phyloP scores from a whole-genome alignment of 2,113 vertebrate species.

The Xiphias gladius region DNA sequence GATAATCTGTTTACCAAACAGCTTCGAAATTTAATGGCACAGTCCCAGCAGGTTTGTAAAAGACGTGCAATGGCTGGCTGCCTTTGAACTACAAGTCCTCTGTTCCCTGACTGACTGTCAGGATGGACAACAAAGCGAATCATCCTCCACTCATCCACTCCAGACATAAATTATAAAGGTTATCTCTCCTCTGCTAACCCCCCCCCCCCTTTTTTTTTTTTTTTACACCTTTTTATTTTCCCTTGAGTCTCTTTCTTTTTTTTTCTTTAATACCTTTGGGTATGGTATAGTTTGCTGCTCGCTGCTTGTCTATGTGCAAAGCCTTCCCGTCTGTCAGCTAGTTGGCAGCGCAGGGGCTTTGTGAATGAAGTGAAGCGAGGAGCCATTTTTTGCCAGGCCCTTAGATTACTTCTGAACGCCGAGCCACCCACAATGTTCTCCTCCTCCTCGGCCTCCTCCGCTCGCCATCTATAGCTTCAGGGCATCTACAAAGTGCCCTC shows the following conservation, averaged over 20 bases:
- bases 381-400: conserved; percentile 37
- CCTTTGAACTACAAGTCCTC: conserved; percentile 70
- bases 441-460: conserved; percentile 27
- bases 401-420: conserved; percentile 59
- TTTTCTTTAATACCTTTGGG: conserved; percentile 59
- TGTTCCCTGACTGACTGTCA: conserved; percentile 53
- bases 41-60: conserved; percentile 60
- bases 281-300: conserved; percentile 13
- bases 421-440: conserved; percentile 54
- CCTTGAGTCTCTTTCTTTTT: conserved; percentile 47
- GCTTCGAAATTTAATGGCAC: conserved; percentile 60
- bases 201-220: not conserved
- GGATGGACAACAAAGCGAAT: conserved; percentile 74
- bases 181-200: conserved; percentile 6
- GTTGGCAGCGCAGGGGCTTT: conserved; percentile 43
- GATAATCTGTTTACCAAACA: conserved; percentile 73
- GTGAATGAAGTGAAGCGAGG: conserved; percentile 63
- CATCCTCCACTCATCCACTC: conserved; percentile 57
- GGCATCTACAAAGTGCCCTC: conserved; percentile 69
- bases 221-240: conserved; percentile 56
- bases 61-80: conserved; percentile 54
- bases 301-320: conserved; percentile 42
- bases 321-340: conserved; percentile 62
- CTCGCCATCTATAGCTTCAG: conserved; percentile 66
- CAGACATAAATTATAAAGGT: conserved; percentile 77